Conservation (phyloP, 2,113 vertebrate species). For the Zapus hudsonius region DNA sequence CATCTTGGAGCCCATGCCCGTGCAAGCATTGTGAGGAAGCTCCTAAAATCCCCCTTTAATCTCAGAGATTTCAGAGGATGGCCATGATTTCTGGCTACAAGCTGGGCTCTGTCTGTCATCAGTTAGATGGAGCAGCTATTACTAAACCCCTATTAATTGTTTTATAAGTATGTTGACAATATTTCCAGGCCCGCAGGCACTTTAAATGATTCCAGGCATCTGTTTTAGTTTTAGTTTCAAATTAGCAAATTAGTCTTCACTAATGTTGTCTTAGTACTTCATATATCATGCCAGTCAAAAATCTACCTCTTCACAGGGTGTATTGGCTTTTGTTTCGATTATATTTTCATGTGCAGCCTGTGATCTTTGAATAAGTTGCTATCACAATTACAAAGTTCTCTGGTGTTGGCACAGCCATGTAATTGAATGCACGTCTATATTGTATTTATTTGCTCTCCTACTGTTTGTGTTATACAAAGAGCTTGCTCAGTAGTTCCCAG, state of each 20-base stretch:
- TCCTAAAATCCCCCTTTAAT: neutral
- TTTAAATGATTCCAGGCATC: neutral
- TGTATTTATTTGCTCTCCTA: neutral
- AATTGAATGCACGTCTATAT: no score
- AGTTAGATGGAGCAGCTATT: neutral
- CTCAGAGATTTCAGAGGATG: neutral
- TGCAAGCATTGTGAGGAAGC: neutral
- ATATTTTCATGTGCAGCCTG: neutral
- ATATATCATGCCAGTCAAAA: neutral
- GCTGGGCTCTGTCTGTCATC: neutral
- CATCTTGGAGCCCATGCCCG: neutral
- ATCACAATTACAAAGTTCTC: neutral
- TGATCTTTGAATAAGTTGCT: neutral
- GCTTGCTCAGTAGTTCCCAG: neutral
- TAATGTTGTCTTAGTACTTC: neutral
- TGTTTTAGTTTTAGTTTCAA: neutral
- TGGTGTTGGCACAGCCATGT: neutral
- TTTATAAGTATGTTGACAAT: neutral
- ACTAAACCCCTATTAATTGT: neutral
- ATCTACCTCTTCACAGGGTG: fast-evolving
- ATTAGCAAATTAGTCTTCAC: neutral
- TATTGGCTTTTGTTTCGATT: neutral
- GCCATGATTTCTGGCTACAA: fast-evolving
- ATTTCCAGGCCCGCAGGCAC: neutral
- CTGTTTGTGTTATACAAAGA: neutral